A percentile compares a stretch with the other conserved stretches of the same genome.
phyloP scores from a whole-genome alignment of 1,140 invertebrate species.

The Aphis craccivora region DNA sequence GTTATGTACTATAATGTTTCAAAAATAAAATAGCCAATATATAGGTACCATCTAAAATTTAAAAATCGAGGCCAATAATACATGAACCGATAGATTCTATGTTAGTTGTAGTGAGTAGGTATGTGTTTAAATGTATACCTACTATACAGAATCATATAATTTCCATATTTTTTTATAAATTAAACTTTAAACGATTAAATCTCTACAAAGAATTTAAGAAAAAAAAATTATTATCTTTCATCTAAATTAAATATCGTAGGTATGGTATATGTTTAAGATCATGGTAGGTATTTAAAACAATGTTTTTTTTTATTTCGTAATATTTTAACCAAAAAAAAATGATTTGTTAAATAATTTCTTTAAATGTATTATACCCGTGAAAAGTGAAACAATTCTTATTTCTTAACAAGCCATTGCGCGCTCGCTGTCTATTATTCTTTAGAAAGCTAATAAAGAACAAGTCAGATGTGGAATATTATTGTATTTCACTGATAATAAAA shows the following conservation, averaged over 20 bases:
- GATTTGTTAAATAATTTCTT: background rate
- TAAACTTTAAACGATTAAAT: background rate
- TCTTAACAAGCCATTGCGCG: background rate
- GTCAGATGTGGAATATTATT: background rate
- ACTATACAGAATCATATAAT: background rate
- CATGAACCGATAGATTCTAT: background rate
- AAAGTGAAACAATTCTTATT: conserved; percentile 4
- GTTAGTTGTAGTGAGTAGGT: background rate
- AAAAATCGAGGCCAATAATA: background rate
- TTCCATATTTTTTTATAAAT: background rate
- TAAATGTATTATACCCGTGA: background rate
- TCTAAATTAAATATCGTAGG: background rate
- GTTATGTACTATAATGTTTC: background rate
- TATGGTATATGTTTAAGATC: background rate
- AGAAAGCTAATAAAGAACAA: background rate
- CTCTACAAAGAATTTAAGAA: background rate
- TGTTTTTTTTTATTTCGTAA: background rate
- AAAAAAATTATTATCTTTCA: background rate
- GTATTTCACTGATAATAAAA: background rate
- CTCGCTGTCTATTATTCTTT: background rate
- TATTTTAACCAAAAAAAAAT: background rate
- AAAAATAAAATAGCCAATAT: background rate
- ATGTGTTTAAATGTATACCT: background rate
- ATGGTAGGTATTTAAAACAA: background rate
- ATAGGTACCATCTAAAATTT: background rate